phyloP scores from a whole-genome alignment of 2,113 vertebrate species.

The Strigops habroptila region DNA sequence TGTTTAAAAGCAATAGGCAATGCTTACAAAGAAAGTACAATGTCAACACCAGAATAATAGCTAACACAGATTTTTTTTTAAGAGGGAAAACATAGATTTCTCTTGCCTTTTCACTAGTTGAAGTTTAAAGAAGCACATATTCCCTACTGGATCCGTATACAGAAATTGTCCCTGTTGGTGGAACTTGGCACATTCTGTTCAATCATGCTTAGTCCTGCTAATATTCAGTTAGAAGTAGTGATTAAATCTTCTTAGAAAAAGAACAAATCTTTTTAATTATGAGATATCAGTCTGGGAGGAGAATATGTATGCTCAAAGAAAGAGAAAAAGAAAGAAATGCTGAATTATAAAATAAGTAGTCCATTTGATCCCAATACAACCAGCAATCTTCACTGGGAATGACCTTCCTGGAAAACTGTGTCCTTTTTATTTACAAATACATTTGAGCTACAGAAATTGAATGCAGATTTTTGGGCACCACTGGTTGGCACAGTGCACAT shows the following conservation, averaged over 20 bases:
- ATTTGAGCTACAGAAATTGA: background rate
- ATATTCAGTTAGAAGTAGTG: background rate
- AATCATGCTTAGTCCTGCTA: background rate
- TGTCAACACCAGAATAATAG: background rate
- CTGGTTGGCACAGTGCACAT: background rate
- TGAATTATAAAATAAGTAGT: background rate
- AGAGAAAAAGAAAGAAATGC: background rate
- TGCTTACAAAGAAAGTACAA: background rate
- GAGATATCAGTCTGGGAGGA: background rate
- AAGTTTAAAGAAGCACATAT: background rate
- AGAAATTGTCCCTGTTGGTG: background rate
- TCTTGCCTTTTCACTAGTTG: background rate
- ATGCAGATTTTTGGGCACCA: background rate
- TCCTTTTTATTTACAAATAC: background rate
- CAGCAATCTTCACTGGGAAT: background rate
- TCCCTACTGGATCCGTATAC: background rate
- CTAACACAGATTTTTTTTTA: background rate
- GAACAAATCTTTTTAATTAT: background rate
- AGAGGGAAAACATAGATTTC: background rate
- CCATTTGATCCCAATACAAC: background rate
- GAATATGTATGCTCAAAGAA: background rate
- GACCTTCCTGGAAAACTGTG: background rate
- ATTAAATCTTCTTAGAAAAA: background rate
- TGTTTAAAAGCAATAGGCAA: background rate
- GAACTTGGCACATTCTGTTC: background rate